Conservation (phyloP, 2,113 vertebrate genomes). For the Cavia porcellus region DNA sequence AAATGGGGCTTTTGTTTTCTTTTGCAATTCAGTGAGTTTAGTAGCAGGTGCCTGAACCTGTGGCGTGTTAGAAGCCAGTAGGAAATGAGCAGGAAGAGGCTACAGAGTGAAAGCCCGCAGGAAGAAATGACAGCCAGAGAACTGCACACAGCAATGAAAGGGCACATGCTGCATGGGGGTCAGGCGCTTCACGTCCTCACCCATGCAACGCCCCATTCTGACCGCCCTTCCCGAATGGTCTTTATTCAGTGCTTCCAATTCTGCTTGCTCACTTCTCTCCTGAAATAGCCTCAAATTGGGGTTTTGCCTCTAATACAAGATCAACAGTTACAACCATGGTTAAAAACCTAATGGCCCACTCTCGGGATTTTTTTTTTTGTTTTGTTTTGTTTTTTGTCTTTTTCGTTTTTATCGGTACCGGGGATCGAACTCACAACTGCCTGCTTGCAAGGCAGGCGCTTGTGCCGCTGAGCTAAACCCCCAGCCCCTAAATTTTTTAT, state of each 20-base stretch:
- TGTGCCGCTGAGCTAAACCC: too few relatives aligned
- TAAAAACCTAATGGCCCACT: neutral
- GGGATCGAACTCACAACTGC: too few relatives aligned
- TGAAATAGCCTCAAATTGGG: neutral
- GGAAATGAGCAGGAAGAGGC: neutral
- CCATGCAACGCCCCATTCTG: neutral
- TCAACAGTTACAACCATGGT: too few relatives aligned
- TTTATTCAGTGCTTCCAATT: neutral
- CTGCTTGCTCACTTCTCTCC: neutral
- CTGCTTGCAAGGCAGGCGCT: too few relatives aligned
- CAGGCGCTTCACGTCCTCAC: neutral
- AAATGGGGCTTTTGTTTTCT: neutral
- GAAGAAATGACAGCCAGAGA: neutral
- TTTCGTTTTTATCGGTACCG: too few relatives aligned
- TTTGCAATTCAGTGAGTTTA: neutral
- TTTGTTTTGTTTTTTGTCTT: too few relatives aligned
- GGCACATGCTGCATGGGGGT: neutral
- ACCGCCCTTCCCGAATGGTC: neutral
- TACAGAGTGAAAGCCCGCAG: neutral
- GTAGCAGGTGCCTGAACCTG: neutral
- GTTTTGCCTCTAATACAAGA: neutral
- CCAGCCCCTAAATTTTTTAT: too few relatives aligned
- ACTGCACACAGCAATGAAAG: fast-evolving
- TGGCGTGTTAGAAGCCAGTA: neutral
- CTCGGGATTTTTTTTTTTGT: too few relatives aligned